phyloP scores from a whole-genome alignment of 23 tunicate genomes.

The Clavelina lepadiformis region DNA sequence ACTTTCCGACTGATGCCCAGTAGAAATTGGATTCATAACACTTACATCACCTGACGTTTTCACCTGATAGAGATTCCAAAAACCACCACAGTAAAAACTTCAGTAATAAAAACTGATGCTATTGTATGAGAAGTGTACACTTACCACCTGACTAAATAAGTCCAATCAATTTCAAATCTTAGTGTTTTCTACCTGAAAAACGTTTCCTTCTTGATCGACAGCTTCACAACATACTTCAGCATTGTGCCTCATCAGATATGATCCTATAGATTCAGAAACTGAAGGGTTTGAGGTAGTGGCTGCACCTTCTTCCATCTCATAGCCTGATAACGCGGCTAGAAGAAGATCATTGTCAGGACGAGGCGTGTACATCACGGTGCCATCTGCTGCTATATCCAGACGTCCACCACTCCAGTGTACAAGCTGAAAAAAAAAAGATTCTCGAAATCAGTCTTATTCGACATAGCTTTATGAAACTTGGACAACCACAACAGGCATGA shows the following conservation, averaged over 20 bases:
- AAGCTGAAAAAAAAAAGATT: slow-evolving; percentile 30
- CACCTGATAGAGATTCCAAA: slow-evolving; percentile 33
- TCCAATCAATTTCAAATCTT: neutral
- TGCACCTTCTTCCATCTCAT: slow-evolving; percentile 43
- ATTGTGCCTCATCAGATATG: slow-evolving; percentile 82
- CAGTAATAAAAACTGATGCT: neutral
- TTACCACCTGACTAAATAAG: neutral
- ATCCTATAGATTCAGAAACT: slow-evolving; percentile 30
- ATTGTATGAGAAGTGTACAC: neutral
- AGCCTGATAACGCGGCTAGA: slow-evolving; percentile 34
- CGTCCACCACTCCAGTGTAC: slow-evolving; percentile 88
- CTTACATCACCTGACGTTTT: slow-evolving; percentile 51
- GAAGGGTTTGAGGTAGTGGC: neutral
- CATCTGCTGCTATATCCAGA: slow-evolving; percentile 54
- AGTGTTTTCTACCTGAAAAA: slow-evolving; percentile 49
- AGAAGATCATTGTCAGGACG: slow-evolving; percentile 68
- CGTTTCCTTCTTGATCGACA: slow-evolving; percentile 83
- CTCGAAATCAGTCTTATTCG: too few relatives aligned
- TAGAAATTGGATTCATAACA: slow-evolving; percentile 35
- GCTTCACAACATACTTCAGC: slow-evolving; percentile 85
- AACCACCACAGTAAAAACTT: neutral
- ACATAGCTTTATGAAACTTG: too few relatives aligned
- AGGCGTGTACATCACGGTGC: slow-evolving; percentile 66
- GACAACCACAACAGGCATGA: neutral
- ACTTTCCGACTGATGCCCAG: neutral